Evolutionary conservation across 2,888 invertebrate genomes (phyloP), one percentile per base, ranked within the genome.

Genomic region (Proisotoma minuta): DNA sequence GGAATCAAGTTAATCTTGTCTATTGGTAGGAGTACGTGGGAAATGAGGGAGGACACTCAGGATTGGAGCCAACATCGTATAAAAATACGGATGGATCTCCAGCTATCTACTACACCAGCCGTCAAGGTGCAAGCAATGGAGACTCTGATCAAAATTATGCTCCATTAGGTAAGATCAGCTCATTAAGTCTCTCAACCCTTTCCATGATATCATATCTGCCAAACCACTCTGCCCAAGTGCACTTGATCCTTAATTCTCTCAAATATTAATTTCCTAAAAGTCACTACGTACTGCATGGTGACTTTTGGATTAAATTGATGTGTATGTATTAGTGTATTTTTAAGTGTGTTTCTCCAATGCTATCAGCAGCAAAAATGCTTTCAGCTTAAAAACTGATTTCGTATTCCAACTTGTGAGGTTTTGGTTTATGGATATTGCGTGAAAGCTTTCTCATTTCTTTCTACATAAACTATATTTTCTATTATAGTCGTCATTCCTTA

Each of bases 81-180:
- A 70, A 68, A 60, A 66, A 40, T 57, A 56, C 28, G 22, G 57
- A 51, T 39, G 54, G 20, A 5, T 57, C 62, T 43, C 20, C 52
- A 40, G 26, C 49, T 56, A 54, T 64, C 50, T 57, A 57, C 62
- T 60, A 57, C 63, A 39, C 52, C 58, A 58, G 39, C 57, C 68
- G 71, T 63, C 64, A 62, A 69, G 64, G 65, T 69, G 62, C 62
- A 50, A 66, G 63, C 57, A n/a, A n/a, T n/a, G 66, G 65, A 60
- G 58, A 62, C 51, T 63, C 71, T 10, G 71, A 72, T 53, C 71
- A 66, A 63, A 66, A 61, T 63, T 68, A 67, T 59, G 60, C 65
- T 57, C 65, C 71, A 71, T 68, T 69, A 70, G 69, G 69, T 68
- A 63, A 71, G 60, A 51, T 39, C 39, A 47, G 10, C 60, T 29